phyloP scores from a whole-genome alignment of 2,797 vertebrate genomes.

The Fratercula arctica region DNA sequence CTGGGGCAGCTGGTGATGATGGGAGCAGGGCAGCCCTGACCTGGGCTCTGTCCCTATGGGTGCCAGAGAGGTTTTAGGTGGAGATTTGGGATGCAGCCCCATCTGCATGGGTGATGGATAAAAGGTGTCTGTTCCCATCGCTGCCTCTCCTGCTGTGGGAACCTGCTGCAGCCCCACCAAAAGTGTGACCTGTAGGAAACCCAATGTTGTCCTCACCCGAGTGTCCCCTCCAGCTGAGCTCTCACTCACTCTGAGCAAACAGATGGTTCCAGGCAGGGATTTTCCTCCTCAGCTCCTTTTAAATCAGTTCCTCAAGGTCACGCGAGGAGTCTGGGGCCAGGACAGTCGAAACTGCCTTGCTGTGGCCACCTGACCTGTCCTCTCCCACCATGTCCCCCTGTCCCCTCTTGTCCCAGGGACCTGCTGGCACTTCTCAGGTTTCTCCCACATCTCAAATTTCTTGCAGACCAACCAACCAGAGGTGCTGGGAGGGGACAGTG shows the following conservation, averaged over 20 bases:
- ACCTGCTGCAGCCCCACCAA: neutral
- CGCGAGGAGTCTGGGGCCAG: neutral
- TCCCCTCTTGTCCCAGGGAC: neutral
- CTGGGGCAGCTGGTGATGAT: neutral
- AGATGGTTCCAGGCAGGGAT: neutral
- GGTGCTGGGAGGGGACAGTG: neutral
- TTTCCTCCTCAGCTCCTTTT: neutral
- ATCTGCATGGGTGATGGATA: neutral
- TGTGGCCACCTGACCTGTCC: neutral
- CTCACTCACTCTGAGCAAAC: neutral
- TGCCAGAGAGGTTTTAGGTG: neutral
- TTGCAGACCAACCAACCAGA: neutral
- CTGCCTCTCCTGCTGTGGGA: neutral
- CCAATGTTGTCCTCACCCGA: rapidly evolving
- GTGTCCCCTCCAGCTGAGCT: neutral
- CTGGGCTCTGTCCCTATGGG: neutral
- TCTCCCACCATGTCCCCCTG: neutral
- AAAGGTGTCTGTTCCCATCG: neutral
- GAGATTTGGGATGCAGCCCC: neutral
- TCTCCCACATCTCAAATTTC: neutral
- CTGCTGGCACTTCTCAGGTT: neutral
- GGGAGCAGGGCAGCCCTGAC: neutral
- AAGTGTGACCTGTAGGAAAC: neutral
- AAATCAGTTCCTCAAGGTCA: neutral
- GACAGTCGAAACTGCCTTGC: neutral